Conservation (phyloP, 2,113 vertebrate genomes). For the Cheirogaleus medius region DNA sequence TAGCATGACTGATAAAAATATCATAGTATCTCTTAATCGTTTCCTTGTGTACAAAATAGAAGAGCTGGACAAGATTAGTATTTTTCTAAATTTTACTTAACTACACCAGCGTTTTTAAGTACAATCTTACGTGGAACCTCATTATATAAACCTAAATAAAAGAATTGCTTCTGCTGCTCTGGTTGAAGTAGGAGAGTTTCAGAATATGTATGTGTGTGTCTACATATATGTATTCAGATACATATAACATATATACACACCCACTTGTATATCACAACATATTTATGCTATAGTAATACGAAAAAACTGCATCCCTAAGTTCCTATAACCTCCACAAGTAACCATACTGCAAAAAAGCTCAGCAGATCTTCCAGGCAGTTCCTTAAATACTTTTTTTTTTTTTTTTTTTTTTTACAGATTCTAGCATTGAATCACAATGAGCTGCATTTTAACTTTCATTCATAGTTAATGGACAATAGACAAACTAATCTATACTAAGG, state of each 20-base stretch:
- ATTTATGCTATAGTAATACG: neutral
- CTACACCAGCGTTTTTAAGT: neutral
- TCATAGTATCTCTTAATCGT: neutral
- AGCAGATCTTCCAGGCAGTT: neutral
- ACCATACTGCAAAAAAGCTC: neutral
- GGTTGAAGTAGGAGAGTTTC: neutral
- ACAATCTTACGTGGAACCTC: neutral
- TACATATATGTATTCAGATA: neutral
- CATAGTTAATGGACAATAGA: slow-evolving; percentile 58
- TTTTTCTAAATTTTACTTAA: neutral
- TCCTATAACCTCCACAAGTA: neutral
- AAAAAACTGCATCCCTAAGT: neutral
- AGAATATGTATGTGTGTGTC: neutral
- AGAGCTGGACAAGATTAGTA: neutral
- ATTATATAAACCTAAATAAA: neutral
- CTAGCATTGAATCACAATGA: slow-evolving; percentile 47
- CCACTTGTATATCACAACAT: neutral
- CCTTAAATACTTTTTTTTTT: slow-evolving; percentile 48
- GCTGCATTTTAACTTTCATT: slow-evolving; percentile 58
- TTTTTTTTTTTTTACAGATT: slow-evolving; percentile 45
- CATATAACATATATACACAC: too few relatives aligned
- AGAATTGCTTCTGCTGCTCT: neutral
- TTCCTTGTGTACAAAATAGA: neutral
- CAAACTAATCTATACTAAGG: slow-evolving; percentile 62
- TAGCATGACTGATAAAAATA: neutral